phyloP scores from a whole-genome alignment of 2,888 invertebrate genomes.

The Pasiphila rectangulata region DNA sequence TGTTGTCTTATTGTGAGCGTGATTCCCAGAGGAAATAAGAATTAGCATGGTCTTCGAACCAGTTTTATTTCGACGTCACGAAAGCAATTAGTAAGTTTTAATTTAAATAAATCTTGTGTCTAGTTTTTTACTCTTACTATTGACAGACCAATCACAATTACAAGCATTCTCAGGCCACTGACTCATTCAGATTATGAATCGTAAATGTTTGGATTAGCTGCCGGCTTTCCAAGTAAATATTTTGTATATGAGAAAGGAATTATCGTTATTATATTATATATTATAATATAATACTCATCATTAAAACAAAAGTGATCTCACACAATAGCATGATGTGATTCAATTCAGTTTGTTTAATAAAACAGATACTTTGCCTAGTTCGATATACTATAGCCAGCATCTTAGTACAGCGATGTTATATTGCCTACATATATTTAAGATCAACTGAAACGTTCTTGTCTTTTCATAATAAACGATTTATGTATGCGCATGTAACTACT shows the following conservation, averaged over 20 bases:
- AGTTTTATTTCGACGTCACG: conserved; percentile 44
- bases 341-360: too few species aligned
- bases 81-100: conserved; percentile 49
- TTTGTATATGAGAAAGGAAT: conserved; percentile 6
- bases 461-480: background rate
- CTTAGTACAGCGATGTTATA: too few species aligned
- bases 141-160: too few species aligned
- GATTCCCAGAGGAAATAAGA: conserved; percentile 41
- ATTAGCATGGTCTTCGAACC: conserved; percentile 40
- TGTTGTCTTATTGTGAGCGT: conserved; percentile 34
- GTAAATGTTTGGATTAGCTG: conserved; percentile 9
- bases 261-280: conserved; percentile 8
- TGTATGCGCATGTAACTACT: background rate
- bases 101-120: conserved; percentile 37
- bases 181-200: conserved; percentile 5
- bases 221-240: conserved; percentile 1
- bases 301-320: too few species aligned
- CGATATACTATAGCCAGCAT: too few species aligned
- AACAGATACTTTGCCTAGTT: too few species aligned
- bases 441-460: too few species aligned
- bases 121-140: too few species aligned
- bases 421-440: too few species aligned
- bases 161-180: background rate
- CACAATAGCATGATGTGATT: too few species aligned
- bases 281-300: too few species aligned